Evolutionary conservation across 2,113 vertebrate species (phyloP).

Genomic region (Elaphurus davidianus): DNA sequence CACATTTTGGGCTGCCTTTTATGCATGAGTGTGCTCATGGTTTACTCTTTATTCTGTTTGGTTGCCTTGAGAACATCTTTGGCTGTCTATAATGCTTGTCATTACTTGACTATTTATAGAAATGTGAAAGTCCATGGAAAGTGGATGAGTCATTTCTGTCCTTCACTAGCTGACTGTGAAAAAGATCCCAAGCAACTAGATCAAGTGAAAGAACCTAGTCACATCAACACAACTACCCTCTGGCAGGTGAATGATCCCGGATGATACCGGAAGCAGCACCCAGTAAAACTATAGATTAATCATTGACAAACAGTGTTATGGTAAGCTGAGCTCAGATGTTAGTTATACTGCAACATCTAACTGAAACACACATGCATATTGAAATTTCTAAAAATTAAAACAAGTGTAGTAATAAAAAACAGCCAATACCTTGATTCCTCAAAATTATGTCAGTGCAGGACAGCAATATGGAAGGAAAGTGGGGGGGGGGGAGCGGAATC

Average conservation of each 20-base stretch:
- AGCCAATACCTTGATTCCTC: too few relatives aligned
- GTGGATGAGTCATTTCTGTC: background rate
- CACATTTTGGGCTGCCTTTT: background rate
- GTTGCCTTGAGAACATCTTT: background rate
- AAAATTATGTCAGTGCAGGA: background rate
- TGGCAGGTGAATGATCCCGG: too few relatives aligned
- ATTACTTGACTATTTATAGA: background rate
- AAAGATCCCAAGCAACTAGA: too few relatives aligned
- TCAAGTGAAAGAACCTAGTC: background rate
- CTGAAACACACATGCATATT: background rate
- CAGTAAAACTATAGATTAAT: background rate
- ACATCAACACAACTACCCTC: background rate
- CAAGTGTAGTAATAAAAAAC: background rate
- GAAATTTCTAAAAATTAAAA: background rate
- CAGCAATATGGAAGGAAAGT: background rate
- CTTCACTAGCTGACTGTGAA: background rate
- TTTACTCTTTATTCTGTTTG: background rate
- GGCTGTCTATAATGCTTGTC: background rate
- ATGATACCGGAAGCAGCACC: background rate
- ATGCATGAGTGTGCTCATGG: background rate
- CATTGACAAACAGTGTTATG: background rate
- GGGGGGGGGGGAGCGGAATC: too few relatives aligned
- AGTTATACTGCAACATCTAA: background rate
- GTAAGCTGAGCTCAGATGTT: background rate
- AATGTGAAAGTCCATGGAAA: background rate